These are phyloP conservation scores for Operophtera brumata DNA, from an alignment of 2,888 invertebrate genomes.

Conservation along the genomic window DNA sequence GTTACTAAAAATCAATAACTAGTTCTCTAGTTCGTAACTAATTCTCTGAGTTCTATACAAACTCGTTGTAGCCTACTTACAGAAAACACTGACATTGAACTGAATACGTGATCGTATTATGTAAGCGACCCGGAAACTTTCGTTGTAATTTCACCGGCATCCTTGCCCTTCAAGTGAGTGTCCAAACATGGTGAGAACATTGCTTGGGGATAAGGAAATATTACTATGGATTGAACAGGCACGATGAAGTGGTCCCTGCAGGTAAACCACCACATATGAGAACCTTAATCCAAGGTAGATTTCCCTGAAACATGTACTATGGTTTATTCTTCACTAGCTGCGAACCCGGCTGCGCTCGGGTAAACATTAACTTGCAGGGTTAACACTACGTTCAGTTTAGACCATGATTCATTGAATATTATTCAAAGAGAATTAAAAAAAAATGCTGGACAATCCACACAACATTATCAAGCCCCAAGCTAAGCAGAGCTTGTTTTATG, in stretches of 20 bases:
- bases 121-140: constrained; percentile 13
- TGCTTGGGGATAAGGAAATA: not conserved
- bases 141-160: constrained; percentile 12
- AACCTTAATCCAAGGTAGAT: too few species aligned
- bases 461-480: too few species aligned
- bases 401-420: too few species aligned
- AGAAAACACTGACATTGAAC: constrained; percentile 23
- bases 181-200: constrained; percentile 6
- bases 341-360: too few species aligned
- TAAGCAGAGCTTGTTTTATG: too few species aligned
- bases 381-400: too few species aligned
- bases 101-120: constrained; percentile 20
- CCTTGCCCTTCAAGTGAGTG: constrained; percentile 14
- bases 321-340: too few species aligned
- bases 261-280: not conserved
- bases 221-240: not conserved
- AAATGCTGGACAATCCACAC: too few species aligned
- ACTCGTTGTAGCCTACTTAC: constrained; percentile 13
- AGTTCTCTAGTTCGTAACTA: not conserved
- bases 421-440: too few species aligned
- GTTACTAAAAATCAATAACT: constrained; percentile 7
- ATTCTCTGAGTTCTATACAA: constrained; percentile 10
- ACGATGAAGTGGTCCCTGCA: not conserved
- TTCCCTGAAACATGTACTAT: too few species aligned
- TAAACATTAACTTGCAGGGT: too few species aligned